A percentile compares a stretch with the other conserved stretches of the same genome.
phyloP scores from a whole-genome alignment of 2,888 invertebrate species.

The Hirtodrosophila confusa region DNA sequence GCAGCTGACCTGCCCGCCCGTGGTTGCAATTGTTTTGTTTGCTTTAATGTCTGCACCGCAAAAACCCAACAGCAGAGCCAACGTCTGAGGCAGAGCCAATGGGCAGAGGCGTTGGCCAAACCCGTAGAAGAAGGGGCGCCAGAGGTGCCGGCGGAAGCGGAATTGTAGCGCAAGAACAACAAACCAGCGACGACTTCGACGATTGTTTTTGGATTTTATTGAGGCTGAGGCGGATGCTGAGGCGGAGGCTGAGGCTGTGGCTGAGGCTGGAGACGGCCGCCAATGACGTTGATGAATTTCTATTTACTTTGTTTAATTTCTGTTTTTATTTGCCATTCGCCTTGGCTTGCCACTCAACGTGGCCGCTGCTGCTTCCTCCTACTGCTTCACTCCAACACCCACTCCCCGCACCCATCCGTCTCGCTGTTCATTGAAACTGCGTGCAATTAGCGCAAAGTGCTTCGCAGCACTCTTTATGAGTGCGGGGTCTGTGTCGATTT shows the following conservation, averaged over 20 bases:
- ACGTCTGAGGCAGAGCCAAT: constrained; percentile 8
- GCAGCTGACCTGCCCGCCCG: constrained; percentile 31
- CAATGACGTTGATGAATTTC: constrained; percentile 79
- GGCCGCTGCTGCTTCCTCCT: constrained; percentile 5
- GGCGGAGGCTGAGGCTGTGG: neutral
- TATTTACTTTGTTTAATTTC: constrained; percentile 79
- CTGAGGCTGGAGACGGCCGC: constrained; percentile 20
- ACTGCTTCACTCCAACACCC: neutral
- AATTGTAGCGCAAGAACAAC: constrained; percentile 42
- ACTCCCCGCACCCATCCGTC: neutral
- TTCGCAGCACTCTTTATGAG: constrained; percentile 59
- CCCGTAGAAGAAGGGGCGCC: neutral
- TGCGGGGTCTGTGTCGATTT: constrained; percentile 53
- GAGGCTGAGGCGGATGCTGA: constrained; percentile 36
- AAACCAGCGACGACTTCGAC: constrained; percentile 41
- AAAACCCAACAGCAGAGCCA: constrained; percentile 5
- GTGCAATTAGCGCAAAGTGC: constrained; percentile 79
- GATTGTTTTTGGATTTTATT: constrained; percentile 76
- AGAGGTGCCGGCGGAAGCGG: constrained; percentile 8
- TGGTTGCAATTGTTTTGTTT: constrained; percentile 71
- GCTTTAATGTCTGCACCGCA: constrained; percentile 63
- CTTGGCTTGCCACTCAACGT: constrained; percentile 60
- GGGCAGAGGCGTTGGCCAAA: constrained; percentile 15
- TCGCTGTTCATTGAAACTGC: constrained; percentile 52
- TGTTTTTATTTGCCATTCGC: constrained; percentile 79